A percentile compares a stretch with the other conserved stretches of the same genome.
phyloP scores from a whole-genome alignment of 2,113 vertebrate species.

The Chitala chitala region DNA sequence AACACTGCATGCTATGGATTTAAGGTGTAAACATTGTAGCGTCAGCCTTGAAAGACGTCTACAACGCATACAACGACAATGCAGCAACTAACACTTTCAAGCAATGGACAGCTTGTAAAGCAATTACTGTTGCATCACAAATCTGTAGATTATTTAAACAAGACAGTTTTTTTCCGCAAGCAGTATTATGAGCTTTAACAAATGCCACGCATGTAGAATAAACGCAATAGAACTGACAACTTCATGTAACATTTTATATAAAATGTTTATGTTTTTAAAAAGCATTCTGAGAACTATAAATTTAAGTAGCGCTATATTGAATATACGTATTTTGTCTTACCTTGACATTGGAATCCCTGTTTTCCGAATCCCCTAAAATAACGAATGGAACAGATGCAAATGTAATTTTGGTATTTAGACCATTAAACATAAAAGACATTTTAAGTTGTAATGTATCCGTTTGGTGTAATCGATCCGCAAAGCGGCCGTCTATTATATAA shows the following conservation, averaged over 20 bases:
- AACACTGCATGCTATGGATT: neutral
- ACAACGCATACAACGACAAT: neutral
- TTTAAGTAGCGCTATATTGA: slow-evolving; percentile 1
- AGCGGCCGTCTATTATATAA: too few species aligned
- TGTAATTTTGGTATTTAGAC: too few species aligned
- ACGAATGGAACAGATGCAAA: neutral
- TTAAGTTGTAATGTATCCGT: neutral
- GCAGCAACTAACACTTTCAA: neutral
- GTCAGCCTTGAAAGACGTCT: neutral
- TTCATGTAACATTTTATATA: neutral
- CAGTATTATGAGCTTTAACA: neutral
- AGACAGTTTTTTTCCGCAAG: neutral
- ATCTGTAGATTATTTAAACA: neutral
- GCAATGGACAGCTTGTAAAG: neutral
- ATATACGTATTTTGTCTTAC: slow-evolving; percentile 19
- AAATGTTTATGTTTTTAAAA: neutral
- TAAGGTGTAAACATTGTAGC: neutral
- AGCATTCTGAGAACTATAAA: slow-evolving; percentile 10
- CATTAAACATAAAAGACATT: neutral
- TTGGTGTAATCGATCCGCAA: neutral
- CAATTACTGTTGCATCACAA: neutral
- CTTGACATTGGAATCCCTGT: slow-evolving; percentile 40
- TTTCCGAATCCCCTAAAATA: slow-evolving; percentile 40
- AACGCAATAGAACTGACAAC: neutral
- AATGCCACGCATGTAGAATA: neutral